Conservation (phyloP, 2,888 invertebrate species). For the Eustalomyia histrio region DNA sequence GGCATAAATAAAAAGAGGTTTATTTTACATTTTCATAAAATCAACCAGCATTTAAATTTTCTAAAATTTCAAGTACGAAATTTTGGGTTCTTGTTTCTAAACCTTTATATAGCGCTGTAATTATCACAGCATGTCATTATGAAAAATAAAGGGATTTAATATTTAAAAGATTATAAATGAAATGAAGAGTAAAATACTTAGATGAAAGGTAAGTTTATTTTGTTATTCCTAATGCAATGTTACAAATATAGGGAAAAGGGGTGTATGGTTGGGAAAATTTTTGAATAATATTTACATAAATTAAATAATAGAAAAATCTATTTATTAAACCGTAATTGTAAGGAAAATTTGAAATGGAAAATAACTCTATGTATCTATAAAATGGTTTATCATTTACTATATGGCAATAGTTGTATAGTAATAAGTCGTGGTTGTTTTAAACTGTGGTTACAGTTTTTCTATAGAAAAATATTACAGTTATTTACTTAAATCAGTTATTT, state of each 20-base stretch:
- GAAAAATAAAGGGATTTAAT: slow-evolving; percentile 29
- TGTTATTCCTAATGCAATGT: slow-evolving; percentile 1
- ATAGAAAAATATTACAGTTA: no score
- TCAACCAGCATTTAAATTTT: slow-evolving; percentile 54
- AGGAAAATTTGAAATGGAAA: no score
- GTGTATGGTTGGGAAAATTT: slow-evolving; percentile 6
- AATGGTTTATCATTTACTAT: no score
- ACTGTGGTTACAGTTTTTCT: no score
- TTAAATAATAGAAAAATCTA: slow-evolving; percentile 8
- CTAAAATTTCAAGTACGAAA: slow-evolving; percentile 45
- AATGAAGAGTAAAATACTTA: slow-evolving; percentile 16
- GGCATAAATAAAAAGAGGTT: slow-evolving; percentile 41
- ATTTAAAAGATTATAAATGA: slow-evolving; percentile 38
- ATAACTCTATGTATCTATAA: no score
- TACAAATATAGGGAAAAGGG: slow-evolving; percentile 9
- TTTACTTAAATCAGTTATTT: no score
- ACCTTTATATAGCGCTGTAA: slow-evolving; percentile 33
- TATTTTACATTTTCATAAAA: slow-evolving; percentile 26
- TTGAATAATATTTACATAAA: slow-evolving; percentile 27
- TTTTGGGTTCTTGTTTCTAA: slow-evolving; percentile 36
- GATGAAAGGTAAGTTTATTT: slow-evolving; percentile 21
- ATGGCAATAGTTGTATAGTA: no score
- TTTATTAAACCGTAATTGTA: not conserved
- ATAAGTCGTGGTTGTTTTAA: no score
- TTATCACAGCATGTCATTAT: slow-evolving; percentile 61